Evolutionary conservation across 2,113 vertebrate species (phyloP), one percentile per base, ranked within the genome.

Genomic region (Centropristis striata): DNA sequence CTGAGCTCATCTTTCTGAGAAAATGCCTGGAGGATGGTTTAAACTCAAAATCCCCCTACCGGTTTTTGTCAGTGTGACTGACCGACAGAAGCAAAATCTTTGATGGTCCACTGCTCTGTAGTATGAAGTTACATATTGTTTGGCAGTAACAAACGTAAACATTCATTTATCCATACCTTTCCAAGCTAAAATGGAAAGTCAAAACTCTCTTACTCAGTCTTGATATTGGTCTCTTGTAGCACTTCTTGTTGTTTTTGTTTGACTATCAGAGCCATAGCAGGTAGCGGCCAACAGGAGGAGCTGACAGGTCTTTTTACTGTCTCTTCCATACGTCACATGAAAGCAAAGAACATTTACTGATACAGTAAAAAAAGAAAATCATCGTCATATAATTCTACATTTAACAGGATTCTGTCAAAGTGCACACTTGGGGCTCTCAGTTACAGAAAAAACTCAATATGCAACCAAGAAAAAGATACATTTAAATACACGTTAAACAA

Each of bases 351-450:
- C 71, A 82, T 90, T 93, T 92, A 94, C 90, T 91, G 86, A 92
- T 87, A 92, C 89, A 92, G 90, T 89, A 92, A 93, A 85, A 85
- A 89, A 72, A 80, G 39, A 6, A 73, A 86, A 89, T 90, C 57
- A 88, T 39, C 41, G 41, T 71, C 39, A 90, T 71, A 78, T 68
- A 27, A 83, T 81, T 88, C 81, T 84, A 91, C 87, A 86, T 92
- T 92, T 77, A 90, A 87, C 83, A 89, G 75, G 58, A 80, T 80
- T 84, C 80, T 89, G 79, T 88, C 86, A 92, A 94, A 95, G 94
- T 94, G 94, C 95, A 93, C 88, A 73, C 74, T 74, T 90, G 92
- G 92, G 93, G 85, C 87, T 93, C 86, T 92, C 14, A 63, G 58
- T 87, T 82, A 75, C 32, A 84, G 54, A 75, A 64, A 71, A n/a